Percentiles rank a stretch among this genome's conserved stretches.
Evolutionary conservation across 1,140 invertebrate species (phyloP).

Genomic region (Drosophila nigrodunni): DNA sequence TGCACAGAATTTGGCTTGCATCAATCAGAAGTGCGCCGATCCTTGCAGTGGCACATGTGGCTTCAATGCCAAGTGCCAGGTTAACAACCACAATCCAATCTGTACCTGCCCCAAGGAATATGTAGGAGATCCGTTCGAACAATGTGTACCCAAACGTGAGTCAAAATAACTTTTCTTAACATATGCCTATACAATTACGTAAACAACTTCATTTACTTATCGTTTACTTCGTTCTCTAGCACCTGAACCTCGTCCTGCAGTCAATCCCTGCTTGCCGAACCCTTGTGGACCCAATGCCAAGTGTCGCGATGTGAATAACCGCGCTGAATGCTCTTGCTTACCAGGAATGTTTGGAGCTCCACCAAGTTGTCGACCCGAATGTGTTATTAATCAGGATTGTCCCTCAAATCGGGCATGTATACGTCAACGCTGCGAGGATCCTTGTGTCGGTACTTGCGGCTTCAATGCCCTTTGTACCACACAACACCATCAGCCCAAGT

Average conservation of each 20-base stretch:
- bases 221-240: constrained; percentile 28
- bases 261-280: constrained; percentile 90
- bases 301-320: constrained; percentile 89
- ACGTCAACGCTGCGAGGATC: constrained; percentile 91
- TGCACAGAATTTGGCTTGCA: constrained; percentile 89
- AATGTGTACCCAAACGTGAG: constrained; percentile 90
- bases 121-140: constrained; percentile 93
- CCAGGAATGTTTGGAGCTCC: constrained; percentile 93
- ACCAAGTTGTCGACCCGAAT: constrained; percentile 91
- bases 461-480: constrained; percentile 92
- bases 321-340: constrained; percentile 91
- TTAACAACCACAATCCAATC: constrained; percentile 93
- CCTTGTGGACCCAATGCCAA: constrained; percentile 93
- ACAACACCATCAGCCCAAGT: constrained; percentile 91
- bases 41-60: constrained; percentile 93
- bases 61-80: constrained; percentile 90
- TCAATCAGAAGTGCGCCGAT: constrained; percentile 92
- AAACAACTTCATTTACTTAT: background rate
- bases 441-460: constrained; percentile 93
- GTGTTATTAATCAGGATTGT: constrained; percentile 92
- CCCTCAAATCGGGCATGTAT: constrained; percentile 91
- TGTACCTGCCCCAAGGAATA: constrained; percentile 91
- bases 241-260: constrained; percentile 75
- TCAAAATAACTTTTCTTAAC: constrained; percentile 24
- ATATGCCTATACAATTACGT: background rate